phyloP scores from a whole-genome alignment of 2,113 vertebrate species.

The Trichechus manatus region DNA sequence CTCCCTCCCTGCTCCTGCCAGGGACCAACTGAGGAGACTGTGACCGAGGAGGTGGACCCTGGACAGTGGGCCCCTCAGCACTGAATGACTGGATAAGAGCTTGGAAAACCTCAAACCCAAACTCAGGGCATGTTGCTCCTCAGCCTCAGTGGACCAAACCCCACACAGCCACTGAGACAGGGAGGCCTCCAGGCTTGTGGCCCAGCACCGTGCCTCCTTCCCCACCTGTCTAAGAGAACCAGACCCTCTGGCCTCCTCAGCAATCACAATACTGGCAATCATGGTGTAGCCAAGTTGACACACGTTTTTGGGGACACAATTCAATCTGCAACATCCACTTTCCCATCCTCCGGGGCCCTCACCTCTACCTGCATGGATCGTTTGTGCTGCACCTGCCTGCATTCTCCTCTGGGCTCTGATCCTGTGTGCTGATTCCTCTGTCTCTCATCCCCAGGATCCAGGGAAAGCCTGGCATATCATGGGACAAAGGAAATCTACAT shows the following conservation, averaged over 20 bases:
- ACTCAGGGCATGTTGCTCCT: background rate
- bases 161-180: background rate
- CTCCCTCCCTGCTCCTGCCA: background rate
- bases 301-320: no score
- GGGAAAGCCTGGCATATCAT: no score
- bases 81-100: background rate
- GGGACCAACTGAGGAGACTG: background rate
- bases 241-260: background rate
- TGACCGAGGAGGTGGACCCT: background rate
- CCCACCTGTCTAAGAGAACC: background rate
- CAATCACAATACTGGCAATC: no score
- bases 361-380: no score
- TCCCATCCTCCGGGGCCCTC: no score
- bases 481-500: no score
- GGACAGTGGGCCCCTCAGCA: background rate
- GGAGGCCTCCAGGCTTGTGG: background rate
- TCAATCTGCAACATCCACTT: no score
- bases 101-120: background rate
- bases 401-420: no score
- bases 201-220: background rate
- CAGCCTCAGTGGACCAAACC: background rate
- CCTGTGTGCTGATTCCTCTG: no score
- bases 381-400: no score
- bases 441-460: no score
- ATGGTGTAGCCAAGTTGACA: no score